phyloP scores from a whole-genome alignment of 2,888 invertebrate species.

The Drosophila mettleri region DNA sequence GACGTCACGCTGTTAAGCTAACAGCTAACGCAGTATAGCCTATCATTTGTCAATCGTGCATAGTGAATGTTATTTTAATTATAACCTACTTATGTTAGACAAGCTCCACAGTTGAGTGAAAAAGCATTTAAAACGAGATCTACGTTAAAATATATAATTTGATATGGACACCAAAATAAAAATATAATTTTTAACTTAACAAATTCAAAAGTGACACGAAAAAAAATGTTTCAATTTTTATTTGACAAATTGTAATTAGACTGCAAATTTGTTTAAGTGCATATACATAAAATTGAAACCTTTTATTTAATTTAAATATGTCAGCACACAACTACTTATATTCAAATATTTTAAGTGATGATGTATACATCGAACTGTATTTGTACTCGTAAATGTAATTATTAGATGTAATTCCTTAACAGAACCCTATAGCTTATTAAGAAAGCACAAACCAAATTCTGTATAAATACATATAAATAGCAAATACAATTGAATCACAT shows the following conservation, averaged over 20 bases:
- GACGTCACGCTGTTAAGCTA: neutral
- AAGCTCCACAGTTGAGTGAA: slow-evolving; percentile 9
- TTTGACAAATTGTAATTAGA: slow-evolving; percentile 2
- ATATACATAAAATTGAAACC: slow-evolving; percentile 11
- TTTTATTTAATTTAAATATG: slow-evolving; percentile 5
- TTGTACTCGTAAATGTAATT: slow-evolving; percentile 41
- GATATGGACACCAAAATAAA: neutral
- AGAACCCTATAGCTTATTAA: slow-evolving; percentile 37
- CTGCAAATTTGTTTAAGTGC: neutral
- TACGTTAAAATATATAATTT: neutral
- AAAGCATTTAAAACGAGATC: slow-evolving; percentile 8
- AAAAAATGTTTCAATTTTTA: neutral
- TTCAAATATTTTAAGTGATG: slow-evolving; percentile 33
- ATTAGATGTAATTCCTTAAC: slow-evolving; percentile 14
- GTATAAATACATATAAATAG: slow-evolving; percentile 27
- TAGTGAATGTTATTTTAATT: slow-evolving; percentile 30
- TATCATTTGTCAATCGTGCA: neutral
- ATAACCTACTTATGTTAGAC: slow-evolving; percentile 6
- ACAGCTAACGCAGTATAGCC: neutral
- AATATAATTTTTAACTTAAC: neutral
- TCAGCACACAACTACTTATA: slow-evolving; percentile 8
- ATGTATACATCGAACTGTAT: slow-evolving; percentile 54
- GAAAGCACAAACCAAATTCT: slow-evolving; percentile 72
- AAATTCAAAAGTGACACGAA: neutral
- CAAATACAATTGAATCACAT: slow-evolving; percentile 8